Conservation (phyloP, 2,888 invertebrate species). For the Caenorhabditis sp. region DNA sequence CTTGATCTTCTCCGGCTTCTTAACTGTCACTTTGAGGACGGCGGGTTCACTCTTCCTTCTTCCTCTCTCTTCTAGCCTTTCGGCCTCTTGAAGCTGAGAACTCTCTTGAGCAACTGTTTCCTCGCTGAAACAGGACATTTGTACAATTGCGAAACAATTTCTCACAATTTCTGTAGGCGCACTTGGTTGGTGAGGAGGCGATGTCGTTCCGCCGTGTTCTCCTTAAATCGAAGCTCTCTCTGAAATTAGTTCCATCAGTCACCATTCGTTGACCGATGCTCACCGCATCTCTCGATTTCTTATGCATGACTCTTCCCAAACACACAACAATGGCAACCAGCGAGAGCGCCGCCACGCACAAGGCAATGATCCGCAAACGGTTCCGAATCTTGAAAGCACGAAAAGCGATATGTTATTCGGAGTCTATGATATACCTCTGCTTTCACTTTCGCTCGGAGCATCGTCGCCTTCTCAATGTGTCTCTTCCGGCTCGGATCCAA, state of each 20-base stretch:
- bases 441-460: constrained; percentile 27
- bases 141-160: background rate
- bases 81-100: constrained; percentile 12
- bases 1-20: constrained; percentile 74
- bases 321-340: constrained; percentile 10
- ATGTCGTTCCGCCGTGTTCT: constrained; percentile 43
- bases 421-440: constrained; percentile 6
- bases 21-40: constrained; percentile 13
- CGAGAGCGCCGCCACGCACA: constrained; percentile 34
- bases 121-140: constrained; percentile 25
- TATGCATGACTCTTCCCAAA: constrained; percentile 24
- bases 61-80: constrained; percentile 10
- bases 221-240: constrained; percentile 14
- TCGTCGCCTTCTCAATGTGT: constrained; percentile 26
- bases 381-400: constrained; percentile 20
- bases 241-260: background rate
- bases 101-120: constrained; percentile 43
- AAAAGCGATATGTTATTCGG: no score
- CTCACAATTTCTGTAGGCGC: constrained; percentile 49
- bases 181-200: constrained; percentile 46
- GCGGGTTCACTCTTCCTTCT: constrained; percentile 48
- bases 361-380: constrained; percentile 32
- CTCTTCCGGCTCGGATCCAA: constrained; percentile 83
- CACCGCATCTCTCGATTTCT: constrained; percentile 28
- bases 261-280: background rate